Evolutionary conservation across 1,140 invertebrate genomes (phyloP), one percentile per base, ranked within the genome.

Genomic region (Formica exsecta): DNA sequence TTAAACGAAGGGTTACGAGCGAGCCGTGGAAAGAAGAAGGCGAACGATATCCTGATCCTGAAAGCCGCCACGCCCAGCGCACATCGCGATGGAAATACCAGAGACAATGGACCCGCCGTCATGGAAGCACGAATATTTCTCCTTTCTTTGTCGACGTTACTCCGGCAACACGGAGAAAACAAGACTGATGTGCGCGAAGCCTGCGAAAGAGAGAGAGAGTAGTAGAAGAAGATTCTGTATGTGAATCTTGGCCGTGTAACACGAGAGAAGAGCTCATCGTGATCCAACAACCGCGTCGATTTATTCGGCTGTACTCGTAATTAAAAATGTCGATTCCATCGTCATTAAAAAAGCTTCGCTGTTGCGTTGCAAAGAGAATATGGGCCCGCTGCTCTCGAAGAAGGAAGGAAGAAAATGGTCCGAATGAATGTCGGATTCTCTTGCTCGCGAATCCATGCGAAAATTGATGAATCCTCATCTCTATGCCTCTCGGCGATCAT

Each of bases 391-490:
- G 6, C 62, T 38, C 38, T 29, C 41, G 48, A 73, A 44, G 73
- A 76, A 66, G 59, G 62, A 22, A 54, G 51, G 9, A 29, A 61
- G 64, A 51, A 79, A 76, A 85, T 5, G 13, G n/a, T 76, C 64
- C 59, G 92, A 80, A 86, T 86, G 89, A 91, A 91, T 92, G 86
- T 16, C 87, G 73, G 74, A 76, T 71, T 61, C 59, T 62, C 32
- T 54, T 86, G 92, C 65, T 89, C 89, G 87, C 70, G 89, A 86
- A 87, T 87, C 88, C 92, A 86, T 90, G 87, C n/a, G 86, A 89
- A 93, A 92, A 93, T 93, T 93, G 93, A 93, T 93, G 91, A 93
- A 92, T 89, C 89, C 57, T 38, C 88, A 86, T 92, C 89, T 91
- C 89, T 84, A 86, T 86, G 74, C 86, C 86, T 89, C 51, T 80